Conservation (phyloP, 1,140 invertebrate species). For the Eurytemora carolleeae region DNA sequence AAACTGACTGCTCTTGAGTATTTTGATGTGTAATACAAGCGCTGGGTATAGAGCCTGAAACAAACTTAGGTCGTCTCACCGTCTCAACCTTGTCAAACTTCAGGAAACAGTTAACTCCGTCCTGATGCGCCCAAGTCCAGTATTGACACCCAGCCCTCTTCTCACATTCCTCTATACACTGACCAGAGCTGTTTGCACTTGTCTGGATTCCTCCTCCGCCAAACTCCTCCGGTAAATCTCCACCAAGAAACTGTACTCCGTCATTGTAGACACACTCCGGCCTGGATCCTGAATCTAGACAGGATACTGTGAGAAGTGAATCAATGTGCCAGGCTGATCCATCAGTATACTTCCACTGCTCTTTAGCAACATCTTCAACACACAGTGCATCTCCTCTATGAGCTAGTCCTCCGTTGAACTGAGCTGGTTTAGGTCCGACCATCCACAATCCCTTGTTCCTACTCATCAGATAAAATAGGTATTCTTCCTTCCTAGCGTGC, state of each 20-base stretch:
- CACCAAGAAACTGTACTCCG: neutral
- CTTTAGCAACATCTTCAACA: slow-evolving; percentile 3
- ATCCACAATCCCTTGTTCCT: slow-evolving; percentile 12
- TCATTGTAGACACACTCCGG: neutral
- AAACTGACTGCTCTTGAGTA: neutral
- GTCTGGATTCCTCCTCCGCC: neutral
- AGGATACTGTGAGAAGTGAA: neutral
- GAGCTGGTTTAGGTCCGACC: slow-evolving; percentile 5
- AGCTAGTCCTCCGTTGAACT: slow-evolving; percentile 11
- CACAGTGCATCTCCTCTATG: slow-evolving; percentile 6
- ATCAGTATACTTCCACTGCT: slow-evolving; percentile 11
- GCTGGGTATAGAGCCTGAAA: neutral
- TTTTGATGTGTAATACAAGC: neutral
- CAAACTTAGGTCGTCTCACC: neutral
- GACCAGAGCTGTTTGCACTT: neutral
- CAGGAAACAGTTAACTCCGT: neutral
- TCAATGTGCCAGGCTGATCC: slow-evolving; percentile 5
- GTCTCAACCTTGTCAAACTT: neutral
- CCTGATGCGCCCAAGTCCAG: neutral
- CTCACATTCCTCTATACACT: neutral
- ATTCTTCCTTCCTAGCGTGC: neutral
- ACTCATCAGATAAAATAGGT: slow-evolving; percentile 7
- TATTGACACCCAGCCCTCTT: neutral
- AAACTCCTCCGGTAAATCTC: neutral
- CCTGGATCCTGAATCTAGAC: neutral